These are phyloP conservation scores for Cordilura impudica DNA, from an alignment of 2,888 invertebrate genomes.

Conservation along the genomic window DNA sequence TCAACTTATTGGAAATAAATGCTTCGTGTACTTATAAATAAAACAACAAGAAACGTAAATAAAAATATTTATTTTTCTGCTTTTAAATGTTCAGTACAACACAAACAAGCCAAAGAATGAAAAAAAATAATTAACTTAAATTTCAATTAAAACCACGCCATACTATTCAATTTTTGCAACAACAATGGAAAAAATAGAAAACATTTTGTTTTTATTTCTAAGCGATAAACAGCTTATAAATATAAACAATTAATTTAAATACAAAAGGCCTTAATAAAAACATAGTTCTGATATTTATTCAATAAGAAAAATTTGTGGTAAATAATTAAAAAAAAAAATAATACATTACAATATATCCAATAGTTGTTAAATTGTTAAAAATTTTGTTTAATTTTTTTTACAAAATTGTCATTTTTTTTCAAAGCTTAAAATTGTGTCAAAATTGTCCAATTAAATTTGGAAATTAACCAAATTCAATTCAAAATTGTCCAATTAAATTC, in stretches of 20 bases:
- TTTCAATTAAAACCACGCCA: constrained; percentile 29
- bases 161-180: neutral
- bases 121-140: constrained; percentile 15
- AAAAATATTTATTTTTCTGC: constrained; percentile 20
- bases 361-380: too few relatives aligned
- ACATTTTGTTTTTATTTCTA: too few relatives aligned
- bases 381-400: too few relatives aligned
- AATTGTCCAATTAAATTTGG: too few relatives aligned
- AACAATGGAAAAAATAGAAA: neutral
- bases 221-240: neutral
- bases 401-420: neutral
- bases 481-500: too few relatives aligned
- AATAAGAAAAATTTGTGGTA: too few relatives aligned
- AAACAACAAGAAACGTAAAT: neutral
- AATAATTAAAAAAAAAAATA: too few relatives aligned
- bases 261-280: too few relatives aligned
- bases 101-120: neutral
- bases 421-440: neutral
- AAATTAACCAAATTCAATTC: too few relatives aligned
- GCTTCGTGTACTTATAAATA: neutral
- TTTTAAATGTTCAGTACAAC: neutral
- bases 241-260: neutral
- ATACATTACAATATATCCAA: too few relatives aligned
- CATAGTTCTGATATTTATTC: too few relatives aligned
- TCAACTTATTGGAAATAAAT: constrained; percentile 1